Evolutionary conservation across 2,888 invertebrate genomes (phyloP).

Genomic region (Andrena haemorrhoa): DNA sequence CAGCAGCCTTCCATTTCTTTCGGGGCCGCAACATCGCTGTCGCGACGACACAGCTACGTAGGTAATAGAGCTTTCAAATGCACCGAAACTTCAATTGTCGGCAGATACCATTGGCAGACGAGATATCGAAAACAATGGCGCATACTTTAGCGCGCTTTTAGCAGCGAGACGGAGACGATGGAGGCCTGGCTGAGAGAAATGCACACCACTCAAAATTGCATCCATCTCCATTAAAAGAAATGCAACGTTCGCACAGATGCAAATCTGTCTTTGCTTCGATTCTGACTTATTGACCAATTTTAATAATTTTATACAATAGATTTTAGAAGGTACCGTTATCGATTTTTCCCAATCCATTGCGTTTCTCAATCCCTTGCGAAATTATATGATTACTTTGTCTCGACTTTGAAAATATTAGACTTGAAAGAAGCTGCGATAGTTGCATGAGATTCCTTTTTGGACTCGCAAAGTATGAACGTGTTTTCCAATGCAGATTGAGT

Average conservation of each 20-base stretch:
- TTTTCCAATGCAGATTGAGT: too few species aligned
- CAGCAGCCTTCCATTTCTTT: constrained; percentile 5
- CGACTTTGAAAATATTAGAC: too few species aligned
- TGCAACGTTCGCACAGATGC: neutral
- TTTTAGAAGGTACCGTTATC: too few species aligned
- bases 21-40: neutral
- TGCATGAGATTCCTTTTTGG: too few species aligned
- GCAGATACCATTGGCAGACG: constrained; percentile 32
- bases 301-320: neutral
- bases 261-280: neutral
- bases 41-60: neutral
- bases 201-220: constrained; percentile 6
- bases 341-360: too few species aligned
- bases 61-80: constrained; percentile 31
- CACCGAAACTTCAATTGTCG: constrained; percentile 27
- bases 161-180: neutral
- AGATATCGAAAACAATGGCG: constrained; percentile 44
- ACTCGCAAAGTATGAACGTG: too few species aligned
- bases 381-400: too few species aligned
- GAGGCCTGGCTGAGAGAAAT: neutral
- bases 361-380: too few species aligned
- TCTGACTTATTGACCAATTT: constrained; percentile 13
- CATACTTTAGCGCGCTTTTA: constrained; percentile 38
- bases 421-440: too few species aligned
- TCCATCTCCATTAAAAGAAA: constrained; percentile 17